Evolutionary conservation across 2,797 vertebrate genomes (phyloP).

Genomic region (Ctenopoma multispine): DNA sequence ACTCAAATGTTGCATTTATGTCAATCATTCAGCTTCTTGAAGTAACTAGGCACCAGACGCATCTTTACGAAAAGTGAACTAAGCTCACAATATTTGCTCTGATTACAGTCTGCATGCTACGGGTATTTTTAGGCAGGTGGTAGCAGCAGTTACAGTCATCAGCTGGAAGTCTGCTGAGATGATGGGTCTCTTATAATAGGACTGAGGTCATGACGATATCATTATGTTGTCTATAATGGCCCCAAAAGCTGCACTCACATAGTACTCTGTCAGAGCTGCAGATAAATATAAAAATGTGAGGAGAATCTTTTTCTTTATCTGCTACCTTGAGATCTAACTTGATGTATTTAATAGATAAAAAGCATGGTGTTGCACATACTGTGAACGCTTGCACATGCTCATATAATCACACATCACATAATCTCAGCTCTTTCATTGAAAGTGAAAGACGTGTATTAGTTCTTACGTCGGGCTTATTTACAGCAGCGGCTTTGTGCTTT

Average conservation of each 20-base stretch:
- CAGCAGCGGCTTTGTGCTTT: background rate
- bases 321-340: background rate
- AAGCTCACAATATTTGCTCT: slow-evolving; percentile 12
- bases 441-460: background rate
- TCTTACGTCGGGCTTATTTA: background rate
- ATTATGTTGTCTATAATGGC: slow-evolving; percentile 45
- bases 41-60: background rate
- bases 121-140: slow-evolving; percentile 61
- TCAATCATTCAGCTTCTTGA: background rate
- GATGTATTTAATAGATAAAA: background rate
- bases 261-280: background rate
- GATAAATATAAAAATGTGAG: background rate
- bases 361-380: background rate
- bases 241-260: slow-evolving; percentile 17
- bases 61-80: slow-evolving; percentile 16
- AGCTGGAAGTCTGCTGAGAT: slow-evolving; percentile 47
- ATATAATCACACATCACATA: background rate
- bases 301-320: background rate
- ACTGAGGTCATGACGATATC: slow-evolving; percentile 54
- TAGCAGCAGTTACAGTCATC: slow-evolving; percentile 51
- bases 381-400: background rate
- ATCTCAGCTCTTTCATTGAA: background rate
- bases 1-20: background rate
- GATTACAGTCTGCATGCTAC: slow-evolving; percentile 7
- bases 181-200: slow-evolving; percentile 55